These are phyloP conservation scores for Camponotus fellah DNA, from an alignment of 2,888 invertebrate genomes.

Conservation along the genomic window DNA sequence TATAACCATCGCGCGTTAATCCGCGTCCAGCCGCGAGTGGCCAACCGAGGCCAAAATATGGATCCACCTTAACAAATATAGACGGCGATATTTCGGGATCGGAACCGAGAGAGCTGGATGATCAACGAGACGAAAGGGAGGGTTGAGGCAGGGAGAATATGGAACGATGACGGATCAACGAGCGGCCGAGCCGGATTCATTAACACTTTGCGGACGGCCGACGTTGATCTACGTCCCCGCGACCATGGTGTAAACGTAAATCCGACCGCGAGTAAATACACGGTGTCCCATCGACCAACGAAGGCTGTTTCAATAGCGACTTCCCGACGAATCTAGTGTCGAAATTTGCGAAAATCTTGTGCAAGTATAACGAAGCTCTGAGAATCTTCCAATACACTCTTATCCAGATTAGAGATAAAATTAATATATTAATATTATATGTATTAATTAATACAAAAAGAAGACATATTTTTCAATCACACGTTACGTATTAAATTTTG, in stretches of 20 bases:
- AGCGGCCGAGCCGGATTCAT: slow-evolving; percentile 46
- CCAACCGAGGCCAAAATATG: slow-evolving; percentile 81
- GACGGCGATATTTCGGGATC: slow-evolving; percentile 83
- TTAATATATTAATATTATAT: too few species aligned
- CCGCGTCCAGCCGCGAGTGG: slow-evolving; percentile 70
- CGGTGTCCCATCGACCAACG: background rate
- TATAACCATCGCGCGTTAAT: slow-evolving; percentile 79
- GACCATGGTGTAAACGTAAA: slow-evolving; percentile 18
- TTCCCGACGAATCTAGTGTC: background rate
- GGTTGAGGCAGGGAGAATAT: slow-evolving; percentile 20
- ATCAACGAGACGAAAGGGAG: background rate
- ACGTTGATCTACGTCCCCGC: slow-evolving; percentile 29
- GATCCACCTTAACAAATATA: slow-evolving; percentile 84
- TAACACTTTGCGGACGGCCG: slow-evolving; percentile 40
- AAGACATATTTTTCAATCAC: background rate
- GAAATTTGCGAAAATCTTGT: slow-evolving; percentile 3
- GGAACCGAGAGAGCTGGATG: slow-evolving; percentile 54
- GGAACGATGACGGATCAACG: slow-evolving; percentile 44
- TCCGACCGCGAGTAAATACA: background rate
- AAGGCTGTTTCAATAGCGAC: background rate
- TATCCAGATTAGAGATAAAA: background rate
- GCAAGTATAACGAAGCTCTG: background rate
- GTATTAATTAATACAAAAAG: background rate
- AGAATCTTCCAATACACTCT: background rate
- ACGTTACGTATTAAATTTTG: background rate